Conservation (phyloP, 2,113 vertebrate species). For the Cyphotilapia sp. region DNA sequence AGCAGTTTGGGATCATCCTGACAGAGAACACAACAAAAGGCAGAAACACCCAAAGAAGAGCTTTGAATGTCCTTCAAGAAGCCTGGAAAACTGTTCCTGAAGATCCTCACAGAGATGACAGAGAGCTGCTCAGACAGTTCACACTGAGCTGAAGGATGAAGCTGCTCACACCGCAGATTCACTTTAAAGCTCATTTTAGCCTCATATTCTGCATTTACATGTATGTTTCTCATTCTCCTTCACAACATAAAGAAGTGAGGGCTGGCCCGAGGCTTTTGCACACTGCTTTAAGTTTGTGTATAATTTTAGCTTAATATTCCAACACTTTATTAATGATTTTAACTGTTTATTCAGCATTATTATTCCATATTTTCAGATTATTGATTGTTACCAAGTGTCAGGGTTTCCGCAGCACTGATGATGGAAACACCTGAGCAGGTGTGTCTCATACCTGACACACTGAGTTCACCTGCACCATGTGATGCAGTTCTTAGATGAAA, state of each 20-base stretch:
- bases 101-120: not conserved
- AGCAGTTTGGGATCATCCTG: not conserved
- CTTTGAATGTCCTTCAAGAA: not conserved
- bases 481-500: not conserved
- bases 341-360: not conserved
- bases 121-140: not conserved
- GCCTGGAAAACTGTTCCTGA: not conserved
- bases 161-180: not conserved
- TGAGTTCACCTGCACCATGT: not conserved
- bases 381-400: not conserved
- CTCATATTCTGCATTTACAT: not conserved
- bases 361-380: not conserved
- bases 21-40: not conserved
- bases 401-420: not conserved
- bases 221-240: not conserved
- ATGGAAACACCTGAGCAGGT: not conserved
- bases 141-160: not conserved
- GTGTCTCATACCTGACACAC: not conserved
- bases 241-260: not conserved
- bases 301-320: not conserved
- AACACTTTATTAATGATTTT: not conserved
- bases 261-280: not conserved
- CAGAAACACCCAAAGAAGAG: not conserved
- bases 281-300: not conserved
- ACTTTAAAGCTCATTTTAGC: not conserved